Base-by-base conservation (phyloP, 2,888 invertebrate genomes). In the Chromoteleia sp. region DNA sequence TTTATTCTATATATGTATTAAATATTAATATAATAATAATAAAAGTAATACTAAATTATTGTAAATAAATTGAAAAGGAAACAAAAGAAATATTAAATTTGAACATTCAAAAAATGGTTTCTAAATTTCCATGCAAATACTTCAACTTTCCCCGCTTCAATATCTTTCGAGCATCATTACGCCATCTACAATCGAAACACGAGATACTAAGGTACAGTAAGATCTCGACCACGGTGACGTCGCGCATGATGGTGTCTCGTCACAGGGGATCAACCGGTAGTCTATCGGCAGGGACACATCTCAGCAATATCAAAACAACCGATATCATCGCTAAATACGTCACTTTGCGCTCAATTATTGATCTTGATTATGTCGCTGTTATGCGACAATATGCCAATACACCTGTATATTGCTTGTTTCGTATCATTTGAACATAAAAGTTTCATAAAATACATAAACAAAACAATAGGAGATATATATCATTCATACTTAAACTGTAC, bases 291-390 rank as follows among this genome's bases (percentile, higher is more conserved):
- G 67, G 41, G 76, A 68, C 59, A 61, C 61, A 76, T 75, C 67
- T 68, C 17, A 14, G 15, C 52, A 39, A 59, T 76, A 76, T 67
- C 67, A 52, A 52, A 59, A 45, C 41, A 14, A 43, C 67, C 50
- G 77, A 77, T 77, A 76, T 76, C 33, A 71, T 77, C 77, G 30
- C 56, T 0, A 41, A 50, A 63, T 41, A 67, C 74, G 67, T 80
- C 80, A 80, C 33, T 75, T 80, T 14, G 63, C 65, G 75, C 67
- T 56, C 61, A 70, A 80, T 74, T 70, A 80, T 80, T 68, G 73
- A 19, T 45, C 19, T 45, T 19, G 68, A 41, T 41, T 76, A 78
- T 81, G 75, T 59, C 10, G 48, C 5, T 21, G 15, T 17, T 33
- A 5, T 48, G 12, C 21, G 52, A 41, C 54, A 65, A 56, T 48